Percentiles rank a stretch among this genome's conserved stretches.
Conservation (phyloP, 2,888 invertebrate genomes). For the Drosophila greeni region DNA sequence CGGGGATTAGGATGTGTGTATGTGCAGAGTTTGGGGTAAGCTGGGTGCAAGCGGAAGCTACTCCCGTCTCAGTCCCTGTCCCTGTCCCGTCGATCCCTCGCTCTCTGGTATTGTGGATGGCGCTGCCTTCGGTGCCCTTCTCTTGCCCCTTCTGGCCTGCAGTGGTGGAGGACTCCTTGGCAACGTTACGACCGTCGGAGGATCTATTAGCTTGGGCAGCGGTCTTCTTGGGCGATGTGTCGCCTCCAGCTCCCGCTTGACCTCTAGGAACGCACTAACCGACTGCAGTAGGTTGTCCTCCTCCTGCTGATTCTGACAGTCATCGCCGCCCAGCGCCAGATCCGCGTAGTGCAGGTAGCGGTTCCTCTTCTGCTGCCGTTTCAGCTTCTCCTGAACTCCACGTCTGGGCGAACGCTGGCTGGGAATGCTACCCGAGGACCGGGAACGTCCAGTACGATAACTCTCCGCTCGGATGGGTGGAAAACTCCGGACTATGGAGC, state of each 20-base stretch:
- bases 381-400: constrained; percentile 20
- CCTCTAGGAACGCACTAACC: constrained; percentile 76
- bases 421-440: constrained; percentile 45
- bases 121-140: constrained; percentile 57
- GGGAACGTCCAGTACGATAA: constrained; percentile 52
- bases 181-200: neutral
- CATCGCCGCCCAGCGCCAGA: constrained; percentile 72
- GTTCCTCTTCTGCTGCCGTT: constrained; percentile 55
- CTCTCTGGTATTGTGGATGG: constrained; percentile 67
- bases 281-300: constrained; percentile 77
- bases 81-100: constrained; percentile 42
- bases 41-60: constrained; percentile 34
- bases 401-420: constrained; percentile 46
- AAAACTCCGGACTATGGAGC: constrained; percentile 75
- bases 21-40: constrained; percentile 22
- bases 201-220: constrained; percentile 41
- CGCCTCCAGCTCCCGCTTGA: constrained; percentile 75
- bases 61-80: constrained; percentile 26
- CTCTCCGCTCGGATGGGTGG: constrained; percentile 72
- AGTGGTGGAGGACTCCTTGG: neutral
- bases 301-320: constrained; percentile 52
- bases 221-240: constrained; percentile 41
- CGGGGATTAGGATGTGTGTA: constrained; percentile 2
- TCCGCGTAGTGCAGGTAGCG: constrained; percentile 76
- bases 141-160: constrained; percentile 42